phyloP scores from a whole-genome alignment of 2,888 invertebrate species.

The Diarsia dahlii region DNA sequence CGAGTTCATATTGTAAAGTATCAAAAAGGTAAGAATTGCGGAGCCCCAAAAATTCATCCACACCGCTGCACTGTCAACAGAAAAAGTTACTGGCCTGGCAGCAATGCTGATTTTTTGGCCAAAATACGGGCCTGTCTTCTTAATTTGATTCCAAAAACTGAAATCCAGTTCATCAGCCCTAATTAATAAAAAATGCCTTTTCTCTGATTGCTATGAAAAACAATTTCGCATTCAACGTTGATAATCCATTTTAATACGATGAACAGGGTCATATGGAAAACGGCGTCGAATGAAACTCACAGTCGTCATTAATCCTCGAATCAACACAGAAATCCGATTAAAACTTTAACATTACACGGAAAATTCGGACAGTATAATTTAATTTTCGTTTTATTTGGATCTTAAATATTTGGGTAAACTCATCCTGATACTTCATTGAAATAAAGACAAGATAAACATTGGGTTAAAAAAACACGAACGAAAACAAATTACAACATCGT shows the following conservation, averaged over 20 bases:
- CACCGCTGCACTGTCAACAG: too few species aligned
- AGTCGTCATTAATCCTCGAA: conserved; percentile 56
- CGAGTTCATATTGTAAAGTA: too few species aligned
- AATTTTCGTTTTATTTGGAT: conserved; percentile 35
- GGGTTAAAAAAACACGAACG: too few species aligned
- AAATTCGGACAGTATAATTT: conserved; percentile 41
- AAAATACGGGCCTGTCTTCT: too few species aligned
- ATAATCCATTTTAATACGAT: conserved; percentile 15
- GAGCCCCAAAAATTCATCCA: too few species aligned
- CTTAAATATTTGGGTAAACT: conserved; percentile 15
- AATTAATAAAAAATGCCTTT: neutral
- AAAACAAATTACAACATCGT: too few species aligned
- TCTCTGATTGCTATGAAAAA: neutral
- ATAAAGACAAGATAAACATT: too few species aligned
- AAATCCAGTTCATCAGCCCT: neutral
- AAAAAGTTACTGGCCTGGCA: too few species aligned
- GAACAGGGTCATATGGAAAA: conserved; percentile 21
- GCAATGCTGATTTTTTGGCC: too few species aligned
- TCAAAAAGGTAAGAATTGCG: too few species aligned
- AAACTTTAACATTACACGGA: conserved; percentile 35
- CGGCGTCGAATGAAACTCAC: conserved; percentile 21
- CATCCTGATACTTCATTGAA: neutral
- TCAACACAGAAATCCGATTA: conserved; percentile 59
- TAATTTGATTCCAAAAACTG: neutral
- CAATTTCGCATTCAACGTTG: conserved; percentile 12